These are phyloP conservation scores for Poeciliopsis turneri DNA, from an alignment of 2,797 vertebrate species.

Conservation along the genomic window DNA sequence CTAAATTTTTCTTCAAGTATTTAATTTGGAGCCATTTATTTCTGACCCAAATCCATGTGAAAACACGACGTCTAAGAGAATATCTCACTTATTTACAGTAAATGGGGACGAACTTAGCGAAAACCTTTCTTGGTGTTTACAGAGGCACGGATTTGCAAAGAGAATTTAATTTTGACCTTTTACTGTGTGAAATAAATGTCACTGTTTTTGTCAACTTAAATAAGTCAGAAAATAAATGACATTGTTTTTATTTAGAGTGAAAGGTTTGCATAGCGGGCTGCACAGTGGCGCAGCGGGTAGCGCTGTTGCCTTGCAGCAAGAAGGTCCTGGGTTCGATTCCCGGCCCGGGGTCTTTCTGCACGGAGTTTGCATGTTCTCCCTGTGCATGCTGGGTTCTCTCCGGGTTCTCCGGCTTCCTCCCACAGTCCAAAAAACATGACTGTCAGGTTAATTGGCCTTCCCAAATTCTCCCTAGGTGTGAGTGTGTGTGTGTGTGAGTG, in stretches of 20 bases:
- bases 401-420: too few relatives aligned
- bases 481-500: too few relatives aligned
- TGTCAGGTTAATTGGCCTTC: too few relatives aligned
- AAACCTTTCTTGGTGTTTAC: neutral
- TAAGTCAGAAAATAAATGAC: neutral
- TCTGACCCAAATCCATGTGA: neutral
- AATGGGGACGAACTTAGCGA: neutral
- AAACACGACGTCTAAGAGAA: neutral
- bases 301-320: too few relatives aligned
- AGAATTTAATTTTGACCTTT: neutral
- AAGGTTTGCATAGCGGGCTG: too few relatives aligned
- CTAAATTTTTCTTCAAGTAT: neutral
- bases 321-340: too few relatives aligned
- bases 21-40: neutral
- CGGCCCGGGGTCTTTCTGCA: too few relatives aligned
- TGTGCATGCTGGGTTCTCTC: too few relatives aligned
- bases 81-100: neutral
- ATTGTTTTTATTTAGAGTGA: neutral
- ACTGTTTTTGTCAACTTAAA: neutral
- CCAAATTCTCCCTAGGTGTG: too few relatives aligned
- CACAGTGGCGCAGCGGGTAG: too few relatives aligned
- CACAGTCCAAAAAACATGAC: too few relatives aligned
- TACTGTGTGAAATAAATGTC: neutral
- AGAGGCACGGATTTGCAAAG: neutral
- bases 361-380: too few relatives aligned